These are phyloP conservation scores for Galemys pyrenaicus DNA, from an alignment of 2,113 vertebrate genomes.

Conservation along the genomic window DNA sequence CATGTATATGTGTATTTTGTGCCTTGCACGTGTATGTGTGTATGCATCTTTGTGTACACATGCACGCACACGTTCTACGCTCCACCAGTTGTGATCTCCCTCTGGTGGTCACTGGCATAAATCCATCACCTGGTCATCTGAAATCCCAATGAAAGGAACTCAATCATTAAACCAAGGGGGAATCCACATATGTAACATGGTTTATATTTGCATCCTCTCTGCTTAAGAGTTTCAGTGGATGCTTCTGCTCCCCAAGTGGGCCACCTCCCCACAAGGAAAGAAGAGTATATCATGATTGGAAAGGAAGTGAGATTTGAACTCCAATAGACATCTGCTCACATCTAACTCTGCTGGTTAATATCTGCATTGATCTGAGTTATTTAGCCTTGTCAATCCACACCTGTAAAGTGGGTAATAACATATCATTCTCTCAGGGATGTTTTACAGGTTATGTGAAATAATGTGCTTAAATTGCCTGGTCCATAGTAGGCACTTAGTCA, in stretches of 20 bases:
- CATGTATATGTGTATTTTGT: not conserved
- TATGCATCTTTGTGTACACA: fast-evolving
- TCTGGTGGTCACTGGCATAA: conserved; percentile 72
- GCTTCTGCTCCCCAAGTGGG: not conserved
- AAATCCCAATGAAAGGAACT: not conserved
- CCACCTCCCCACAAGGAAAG: not conserved
- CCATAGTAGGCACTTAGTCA: not conserved
- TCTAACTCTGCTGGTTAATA: not conserved
- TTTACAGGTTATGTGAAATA: not conserved
- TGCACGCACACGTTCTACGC: not conserved
- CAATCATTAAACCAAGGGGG: not conserved
- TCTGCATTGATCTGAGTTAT: not conserved
- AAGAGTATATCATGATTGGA: not conserved
- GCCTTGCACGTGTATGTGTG: not conserved
- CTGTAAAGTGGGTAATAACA: not conserved
- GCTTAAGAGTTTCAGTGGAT: not conserved
- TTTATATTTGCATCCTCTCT: not conserved
- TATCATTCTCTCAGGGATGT: not conserved
- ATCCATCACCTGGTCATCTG: conserved; percentile 37
- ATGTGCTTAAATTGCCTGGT: not conserved
- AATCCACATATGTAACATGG: not conserved
- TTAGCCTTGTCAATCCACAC: not conserved
- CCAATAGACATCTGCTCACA: not conserved
- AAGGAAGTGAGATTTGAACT: not conserved
- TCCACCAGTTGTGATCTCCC: conserved; percentile 57